Conservation (phyloP, 2,797 vertebrate species). For the Cetoscarus ocellatus region DNA sequence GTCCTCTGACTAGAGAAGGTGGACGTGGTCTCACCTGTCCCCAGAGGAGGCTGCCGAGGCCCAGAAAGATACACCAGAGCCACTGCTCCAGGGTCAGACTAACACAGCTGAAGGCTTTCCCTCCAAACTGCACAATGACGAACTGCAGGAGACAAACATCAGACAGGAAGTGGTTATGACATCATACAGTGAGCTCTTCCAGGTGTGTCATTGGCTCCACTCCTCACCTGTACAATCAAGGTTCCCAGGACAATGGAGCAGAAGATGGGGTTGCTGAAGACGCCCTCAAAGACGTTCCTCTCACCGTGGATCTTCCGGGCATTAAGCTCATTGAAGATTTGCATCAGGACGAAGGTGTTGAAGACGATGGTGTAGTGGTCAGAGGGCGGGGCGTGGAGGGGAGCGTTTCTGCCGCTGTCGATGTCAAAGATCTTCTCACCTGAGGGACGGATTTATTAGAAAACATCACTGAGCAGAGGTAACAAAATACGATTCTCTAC, state of each 20-base stretch:
- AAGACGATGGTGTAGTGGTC: conserved; percentile 99
- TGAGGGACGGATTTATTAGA: conserved; percentile 51
- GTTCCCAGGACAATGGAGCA: conserved; percentile 94
- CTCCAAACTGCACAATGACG: conserved; percentile 95
- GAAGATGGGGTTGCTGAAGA: conserved; percentile 96
- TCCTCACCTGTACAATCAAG: conserved; percentile 90
- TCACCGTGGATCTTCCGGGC: conserved; percentile 98
- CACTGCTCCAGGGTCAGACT: conserved; percentile 91
- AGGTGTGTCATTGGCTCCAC: rapidly evolving
- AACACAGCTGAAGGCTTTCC: conserved; percentile 96
- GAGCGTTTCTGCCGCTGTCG: conserved; percentile 92
- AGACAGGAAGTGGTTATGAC: not conserved
- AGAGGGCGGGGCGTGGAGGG: conserved; percentile 93
- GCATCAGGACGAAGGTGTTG: conserved; percentile 99
- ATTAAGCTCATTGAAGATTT: conserved; percentile 97
- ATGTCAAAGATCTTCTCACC: conserved; percentile 95
- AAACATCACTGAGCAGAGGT: not conserved
- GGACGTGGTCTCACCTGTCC: conserved; percentile 89
- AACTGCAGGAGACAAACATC: conserved; percentile 80
- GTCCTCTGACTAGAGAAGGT: not conserved
- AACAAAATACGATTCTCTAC: too few relatives aligned
- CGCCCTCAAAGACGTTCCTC: conserved; percentile 95
- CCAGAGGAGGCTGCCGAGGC: conserved; percentile 95
- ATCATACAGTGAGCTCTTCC: not conserved
- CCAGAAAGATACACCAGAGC: conserved; percentile 97